Base-by-base conservation (phyloP, 2,888 invertebrate species). In the Heliconius ismenius region DNA sequence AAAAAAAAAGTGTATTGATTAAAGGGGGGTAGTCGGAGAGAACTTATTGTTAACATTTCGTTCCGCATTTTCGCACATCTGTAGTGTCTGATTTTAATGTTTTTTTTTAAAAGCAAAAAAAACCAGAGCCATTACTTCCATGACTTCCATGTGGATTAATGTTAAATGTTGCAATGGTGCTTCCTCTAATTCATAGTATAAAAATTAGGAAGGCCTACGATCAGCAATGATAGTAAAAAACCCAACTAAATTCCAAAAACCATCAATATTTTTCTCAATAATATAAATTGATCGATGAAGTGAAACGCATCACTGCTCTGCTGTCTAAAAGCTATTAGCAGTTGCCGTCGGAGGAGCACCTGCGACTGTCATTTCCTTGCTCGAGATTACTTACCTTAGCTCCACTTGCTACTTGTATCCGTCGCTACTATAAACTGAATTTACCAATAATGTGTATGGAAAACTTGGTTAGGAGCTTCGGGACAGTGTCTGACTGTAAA, bases 251-350 rank as follows among this genome's bases (percentile, higher is more conserved):
- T 7, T 32, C 1, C 32, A 32, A 32, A 32, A 32, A 1, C 1
- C 32, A 1, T 32, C 32, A 32, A 58, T 58, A 49, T n/a, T 7
- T 54, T 11, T 32, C 3, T 32, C 9, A 13, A 39, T 3, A 60
- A 62, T 18, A 73, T 43, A 4, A 58, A 15, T 28, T 11, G 21
- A 74, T 81, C 79, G 75, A 79, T 68, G 82, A 83, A 83, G 83
- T 72, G 81, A 13, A 39, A 13, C 6, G 7, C n/a, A 24, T 77
- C 77, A 76, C 89, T 81, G 81, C 84, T 79, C 79, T 84, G 90
- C 91, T 92, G 92, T 92, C 93, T 93, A 92, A 93, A 93, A 93
- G 92, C 93, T 92, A 93, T 93, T 93, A 93, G 92, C 91, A 92
- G 92, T 89, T 89, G 90, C 90, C 91, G 88, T 88, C 89, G 90